Percentiles rank a stretch among this genome's conserved stretches.
These are phyloP conservation scores for Pampusana beccarii DNA, from an alignment of 2,113 vertebrate species.

Conservation along the genomic window DNA sequence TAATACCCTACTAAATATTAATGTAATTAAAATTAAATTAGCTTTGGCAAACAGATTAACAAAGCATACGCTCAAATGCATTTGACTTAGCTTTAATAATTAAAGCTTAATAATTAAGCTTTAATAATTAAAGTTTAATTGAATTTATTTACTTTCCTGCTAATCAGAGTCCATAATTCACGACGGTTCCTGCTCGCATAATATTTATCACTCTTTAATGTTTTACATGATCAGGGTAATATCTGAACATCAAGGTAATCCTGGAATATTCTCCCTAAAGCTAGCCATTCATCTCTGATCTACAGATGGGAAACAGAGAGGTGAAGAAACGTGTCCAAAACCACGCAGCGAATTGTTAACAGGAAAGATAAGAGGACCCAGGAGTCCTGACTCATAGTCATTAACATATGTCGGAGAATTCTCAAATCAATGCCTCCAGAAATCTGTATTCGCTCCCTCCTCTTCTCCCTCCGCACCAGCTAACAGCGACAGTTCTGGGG, in stretches of 20 bases:
- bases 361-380: conserved; percentile 46
- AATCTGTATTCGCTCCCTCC: conserved; percentile 31
- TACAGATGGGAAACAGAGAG: conserved; percentile 41
- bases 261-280: conserved; percentile 36
- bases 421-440: conserved; percentile 44
- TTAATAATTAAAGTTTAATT: neutral
- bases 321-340: conserved; percentile 32
- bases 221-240: neutral
- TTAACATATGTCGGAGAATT: conserved; percentile 48
- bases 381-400: conserved; percentile 49
- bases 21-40: conserved; percentile 63
- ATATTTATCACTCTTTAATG: conserved; percentile 35
- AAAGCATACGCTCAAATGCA: conserved; percentile 30
- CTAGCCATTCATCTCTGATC: conserved; percentile 33
- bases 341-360: neutral
- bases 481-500: neutral
- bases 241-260: conserved; percentile 8
- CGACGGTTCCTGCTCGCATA: neutral
- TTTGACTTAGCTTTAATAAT: neutral
- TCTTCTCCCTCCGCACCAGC: neutral
- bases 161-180: conserved; percentile 36
- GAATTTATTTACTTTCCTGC: conserved; percentile 42
- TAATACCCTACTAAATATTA: conserved; percentile 59
- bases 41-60: conserved; percentile 56
- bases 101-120: no score